Evolutionary conservation across 2,797 vertebrate genomes (phyloP), one percentile per base, ranked within the genome.

Genomic region (Malurus leucopterus): DNA sequence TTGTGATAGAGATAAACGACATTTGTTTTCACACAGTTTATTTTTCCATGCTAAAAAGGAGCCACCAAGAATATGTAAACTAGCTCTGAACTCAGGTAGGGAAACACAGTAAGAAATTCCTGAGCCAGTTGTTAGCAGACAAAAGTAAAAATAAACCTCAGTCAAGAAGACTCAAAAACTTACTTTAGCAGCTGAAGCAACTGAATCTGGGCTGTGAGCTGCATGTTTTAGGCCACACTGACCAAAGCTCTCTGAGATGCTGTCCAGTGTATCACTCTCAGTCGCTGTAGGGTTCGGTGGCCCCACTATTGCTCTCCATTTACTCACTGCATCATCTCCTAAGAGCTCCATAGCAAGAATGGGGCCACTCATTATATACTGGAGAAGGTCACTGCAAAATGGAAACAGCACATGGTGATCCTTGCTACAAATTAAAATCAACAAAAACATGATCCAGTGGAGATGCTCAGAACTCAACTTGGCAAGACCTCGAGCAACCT

Each of bases 311-410:
- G 94, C 96, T 93, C 97, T 98, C 99, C 98, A 99, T 54, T 96
- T 96, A 53, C 97, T 97, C 77, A 99, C 96, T 11, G 98, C 98
- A 89, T 99, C 98, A 59, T 99, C 98, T 89, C 98, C 98, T 96
- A 99, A 97, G 93, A 99, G 97, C 96, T 99, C 99, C 98, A 99
- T 98, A 94, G 98, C 98, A 95, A 99, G 96, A 91, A 98, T 71
- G 4, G 99, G 98, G 38, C 98, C 98, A 76, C 98, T 99, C 32
- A 96, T 98, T 94, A 99, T 95, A 95, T 98, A 98, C 95, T 98
- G 97, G 89, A 99, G 96, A 94, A 99, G 96, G 91, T 98, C 98
- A 89, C 99, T 99, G 95, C 49, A 95, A 96, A 92, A 94, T 47
- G 61, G 83, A 86, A 93, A 93, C 14, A 85, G 41, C 58, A 75